These are phyloP conservation scores for Calidris pugnax DNA, from an alignment of 2,113 vertebrate species.

Conservation along the genomic window DNA sequence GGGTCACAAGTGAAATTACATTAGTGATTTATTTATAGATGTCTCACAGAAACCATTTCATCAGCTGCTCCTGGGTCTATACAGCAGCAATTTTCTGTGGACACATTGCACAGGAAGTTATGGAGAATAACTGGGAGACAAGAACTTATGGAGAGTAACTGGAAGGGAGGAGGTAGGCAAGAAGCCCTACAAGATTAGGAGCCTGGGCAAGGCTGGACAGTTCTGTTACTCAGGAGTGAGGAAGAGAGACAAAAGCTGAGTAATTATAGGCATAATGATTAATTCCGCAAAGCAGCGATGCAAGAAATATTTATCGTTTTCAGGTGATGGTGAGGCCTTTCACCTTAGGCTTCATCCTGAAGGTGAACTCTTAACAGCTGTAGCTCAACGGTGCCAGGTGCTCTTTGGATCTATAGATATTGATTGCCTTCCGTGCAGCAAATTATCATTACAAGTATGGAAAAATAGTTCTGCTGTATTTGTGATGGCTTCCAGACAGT, in stretches of 20 bases:
- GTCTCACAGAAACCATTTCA: neutral
- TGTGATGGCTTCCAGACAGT: neutral
- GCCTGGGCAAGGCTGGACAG: neutral
- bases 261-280: neutral
- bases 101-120: neutral
- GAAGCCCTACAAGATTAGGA: neutral
- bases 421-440: neutral
- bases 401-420: neutral
- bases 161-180: neutral
- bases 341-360: constrained; percentile 18
- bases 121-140: neutral
- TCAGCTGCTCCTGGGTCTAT: neutral
- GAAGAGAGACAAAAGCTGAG: neutral
- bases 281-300: neutral
- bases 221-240: neutral
- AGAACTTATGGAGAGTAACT: neutral
- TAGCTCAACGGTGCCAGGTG: neutral
- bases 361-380: constrained; percentile 27
- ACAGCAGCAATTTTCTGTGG: neutral
- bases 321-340: neutral
- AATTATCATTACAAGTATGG: neutral
- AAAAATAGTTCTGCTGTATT: neutral
- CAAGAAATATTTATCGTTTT: neutral
- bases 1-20: neutral
- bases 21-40: neutral